phyloP scores from a whole-genome alignment of 2,797 vertebrate species.

The Mustela erminea region DNA sequence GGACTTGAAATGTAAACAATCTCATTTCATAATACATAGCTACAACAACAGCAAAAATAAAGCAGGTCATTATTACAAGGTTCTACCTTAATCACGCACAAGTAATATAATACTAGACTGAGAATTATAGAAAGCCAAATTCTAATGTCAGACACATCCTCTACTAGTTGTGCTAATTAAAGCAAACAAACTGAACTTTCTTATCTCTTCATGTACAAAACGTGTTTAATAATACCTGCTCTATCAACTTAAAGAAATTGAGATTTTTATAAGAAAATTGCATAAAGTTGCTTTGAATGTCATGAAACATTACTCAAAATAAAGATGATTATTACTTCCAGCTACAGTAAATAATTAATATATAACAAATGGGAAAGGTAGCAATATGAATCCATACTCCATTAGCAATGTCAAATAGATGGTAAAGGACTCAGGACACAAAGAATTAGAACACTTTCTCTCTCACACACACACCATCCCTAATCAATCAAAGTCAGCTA shows the following conservation, averaged over 20 bases:
- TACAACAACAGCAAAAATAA: background rate
- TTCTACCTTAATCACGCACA: background rate
- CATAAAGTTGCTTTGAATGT: slow-evolving; percentile 4
- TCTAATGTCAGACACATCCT: background rate
- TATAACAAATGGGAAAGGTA: background rate
- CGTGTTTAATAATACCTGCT: background rate
- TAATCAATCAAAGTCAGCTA: background rate
- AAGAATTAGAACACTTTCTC: background rate
- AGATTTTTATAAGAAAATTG: slow-evolving; percentile 18
- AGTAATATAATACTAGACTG: background rate
- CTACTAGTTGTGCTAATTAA: background rate
- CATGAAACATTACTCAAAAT: background rate
- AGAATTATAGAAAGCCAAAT: slow-evolving; percentile 29
- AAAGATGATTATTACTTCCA: background rate
- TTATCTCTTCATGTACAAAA: background rate
- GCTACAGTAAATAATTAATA: background rate
- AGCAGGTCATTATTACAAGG: background rate
- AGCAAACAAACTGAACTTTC: background rate
- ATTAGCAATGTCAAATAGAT: background rate
- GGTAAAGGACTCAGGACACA: background rate
- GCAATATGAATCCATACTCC: background rate
- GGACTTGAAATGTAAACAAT: slow-evolving; percentile 12
- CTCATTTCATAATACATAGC: slow-evolving; percentile 30
- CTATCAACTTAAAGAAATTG: background rate
- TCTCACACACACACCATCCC: background rate